Base-by-base conservation (phyloP, 2,888 invertebrate genomes). In the Hirtodrosophila confusa region DNA sequence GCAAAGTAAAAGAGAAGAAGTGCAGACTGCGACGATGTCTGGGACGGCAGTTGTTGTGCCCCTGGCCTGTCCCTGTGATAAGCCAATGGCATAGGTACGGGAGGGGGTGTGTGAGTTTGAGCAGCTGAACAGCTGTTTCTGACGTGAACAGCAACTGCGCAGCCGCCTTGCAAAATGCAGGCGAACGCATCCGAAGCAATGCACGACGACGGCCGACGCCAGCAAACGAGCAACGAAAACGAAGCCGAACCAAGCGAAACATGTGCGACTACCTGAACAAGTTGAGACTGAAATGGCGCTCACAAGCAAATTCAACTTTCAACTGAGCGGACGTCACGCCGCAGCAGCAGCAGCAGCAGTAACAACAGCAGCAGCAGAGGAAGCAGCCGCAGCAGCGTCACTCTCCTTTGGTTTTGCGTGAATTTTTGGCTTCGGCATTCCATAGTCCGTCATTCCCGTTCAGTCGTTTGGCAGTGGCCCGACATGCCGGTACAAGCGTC, bases 401-500 rank as follows among this genome's bases (percentile, higher is more conserved):
- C 50, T 55, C 66, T 65, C 40, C 12, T 36, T 56, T 49, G 50
- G 68, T 72, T 43, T 49, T 63, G 50, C 48, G 53, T 51, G 64
- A 33, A 57, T 39, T 50, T 64, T 53, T 68, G 29, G 40, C 80
- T 55, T 58, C 69, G 63, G 51, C 56, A 70, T 78, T 79, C 77
- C 78, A 61, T 48, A 54, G 68, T 27, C 35, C 71, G 33, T 54
- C 41, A 55, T 71, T 53, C 56, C 44, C 43, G 27, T 27, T 85
- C 82, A 84, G 88, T 85, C 86, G 78, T 69, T 66, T 80, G 88
- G 65, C 80, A 69, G 61, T 58, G 62, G 80, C 78, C 78, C 86
- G 85, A 78, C 75, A 86, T 88, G 84, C 84, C 86, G 86, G 84
- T 86, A 79, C 79, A 65, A 67, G 64, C 39, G 57, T 44, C 78